A percentile compares a stretch with the other conserved stretches of the same genome.
Conservation (phyloP, 2,113 vertebrate species). For the Ceratotherium simum region DNA sequence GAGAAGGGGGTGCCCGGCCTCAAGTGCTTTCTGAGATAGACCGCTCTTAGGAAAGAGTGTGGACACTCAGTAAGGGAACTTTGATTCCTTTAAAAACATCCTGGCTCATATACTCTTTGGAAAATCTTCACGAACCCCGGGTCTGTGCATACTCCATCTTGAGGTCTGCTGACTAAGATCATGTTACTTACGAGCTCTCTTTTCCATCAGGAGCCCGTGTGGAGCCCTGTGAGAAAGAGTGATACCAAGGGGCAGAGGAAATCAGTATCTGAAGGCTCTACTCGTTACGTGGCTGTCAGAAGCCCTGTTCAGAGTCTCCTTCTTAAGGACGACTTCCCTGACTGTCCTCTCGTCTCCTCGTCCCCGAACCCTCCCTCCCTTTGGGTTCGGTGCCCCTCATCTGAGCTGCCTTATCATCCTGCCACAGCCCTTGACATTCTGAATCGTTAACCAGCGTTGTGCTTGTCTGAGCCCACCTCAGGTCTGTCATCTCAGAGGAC, state of each 20-base stretch:
- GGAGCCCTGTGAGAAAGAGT: neutral
- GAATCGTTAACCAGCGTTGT: neutral
- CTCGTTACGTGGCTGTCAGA: slow-evolving; percentile 59
- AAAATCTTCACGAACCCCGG: neutral
- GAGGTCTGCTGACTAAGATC: neutral
- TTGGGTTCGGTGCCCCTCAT: neutral
- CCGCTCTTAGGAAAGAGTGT: neutral
- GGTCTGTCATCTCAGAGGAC: neutral
- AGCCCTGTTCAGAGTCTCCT: neutral
- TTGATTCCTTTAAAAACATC: neutral
- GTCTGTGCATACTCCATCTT: neutral
- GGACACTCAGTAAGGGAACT: neutral
- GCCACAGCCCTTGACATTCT: neutral
- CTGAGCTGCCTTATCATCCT: neutral
- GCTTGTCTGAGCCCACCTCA: neutral
- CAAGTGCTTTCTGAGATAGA: neutral
- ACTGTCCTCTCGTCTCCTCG: neutral
- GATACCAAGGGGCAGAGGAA: neutral
- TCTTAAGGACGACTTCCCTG: neutral
- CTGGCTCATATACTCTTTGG: neutral
- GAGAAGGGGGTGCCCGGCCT: neutral
- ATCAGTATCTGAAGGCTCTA: neutral
- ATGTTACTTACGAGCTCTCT: neutral
- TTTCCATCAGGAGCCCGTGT: neutral
- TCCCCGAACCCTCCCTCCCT: neutral